Percentiles rank a stretch among this genome's conserved stretches.
These are phyloP conservation scores for Cartodere bifasciata DNA, from an alignment of 2,888 invertebrate species.

Conservation along the genomic window DNA sequence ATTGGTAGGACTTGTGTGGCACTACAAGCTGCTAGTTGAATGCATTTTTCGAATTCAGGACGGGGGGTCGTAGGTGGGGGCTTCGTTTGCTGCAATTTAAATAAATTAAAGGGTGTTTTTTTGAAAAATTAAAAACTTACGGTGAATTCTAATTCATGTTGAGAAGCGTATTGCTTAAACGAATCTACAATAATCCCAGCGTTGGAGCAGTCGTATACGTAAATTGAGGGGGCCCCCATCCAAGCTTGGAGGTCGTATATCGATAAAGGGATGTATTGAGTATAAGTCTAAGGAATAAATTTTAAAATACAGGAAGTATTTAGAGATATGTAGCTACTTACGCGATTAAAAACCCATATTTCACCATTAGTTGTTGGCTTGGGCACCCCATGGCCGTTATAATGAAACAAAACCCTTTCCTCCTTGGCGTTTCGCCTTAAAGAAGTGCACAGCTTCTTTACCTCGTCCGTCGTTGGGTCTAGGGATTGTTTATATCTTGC, in stretches of 20 bases:
- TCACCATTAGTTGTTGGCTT: conserved; percentile 96
- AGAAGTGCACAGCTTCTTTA: conserved; percentile 91
- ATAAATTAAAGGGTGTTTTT: background rate
- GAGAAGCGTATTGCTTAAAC: conserved; percentile 79
- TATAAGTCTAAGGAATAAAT: conserved; percentile 62
- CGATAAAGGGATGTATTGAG: conserved; percentile 97
- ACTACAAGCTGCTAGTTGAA: conserved; percentile 92
- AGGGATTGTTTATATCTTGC: conserved; percentile 94
- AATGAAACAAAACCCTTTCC: conserved; percentile 96
- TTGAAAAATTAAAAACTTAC: conserved; percentile 26
- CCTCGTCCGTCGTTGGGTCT: conserved; percentile 96
- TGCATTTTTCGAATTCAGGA: conserved; percentile 75
- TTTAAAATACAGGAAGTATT: conserved; percentile 5
- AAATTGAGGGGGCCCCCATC: conserved; percentile 99
- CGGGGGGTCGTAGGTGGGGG: conserved; percentile 29
- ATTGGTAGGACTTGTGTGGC: conserved; percentile 89
- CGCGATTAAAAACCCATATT: conserved; percentile 98
- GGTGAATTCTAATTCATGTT: conserved; percentile 75
- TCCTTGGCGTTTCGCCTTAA: conserved; percentile 94
- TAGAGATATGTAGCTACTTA: conserved; percentile 32
- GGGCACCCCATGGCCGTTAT: conserved; percentile 99
- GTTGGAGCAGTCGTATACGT: conserved; percentile 98
- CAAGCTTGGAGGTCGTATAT: conserved; percentile 97
- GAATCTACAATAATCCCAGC: conserved; percentile 93
- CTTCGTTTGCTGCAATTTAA: conserved; percentile 5